Conservation (phyloP, 2,888 invertebrate species). For the Subacronicta megacephala region DNA sequence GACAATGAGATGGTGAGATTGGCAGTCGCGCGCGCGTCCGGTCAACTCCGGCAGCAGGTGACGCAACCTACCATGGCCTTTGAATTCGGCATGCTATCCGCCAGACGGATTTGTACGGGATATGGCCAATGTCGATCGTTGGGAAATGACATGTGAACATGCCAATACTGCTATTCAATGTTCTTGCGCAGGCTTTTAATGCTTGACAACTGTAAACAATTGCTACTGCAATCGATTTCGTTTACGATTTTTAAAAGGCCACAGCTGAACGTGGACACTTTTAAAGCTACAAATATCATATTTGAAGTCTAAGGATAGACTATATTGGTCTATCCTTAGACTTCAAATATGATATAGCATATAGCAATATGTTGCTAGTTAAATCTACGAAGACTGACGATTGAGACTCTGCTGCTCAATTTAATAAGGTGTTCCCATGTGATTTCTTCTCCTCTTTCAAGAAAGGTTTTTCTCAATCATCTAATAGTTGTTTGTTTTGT, state of each 20-base stretch:
- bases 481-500: slow-evolving; percentile 58
- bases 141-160: slow-evolving; percentile 45
- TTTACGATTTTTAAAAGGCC: not conserved
- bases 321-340: too few relatives aligned
- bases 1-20: slow-evolving; percentile 76
- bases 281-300: too few relatives aligned
- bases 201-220: not conserved
- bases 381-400: too few relatives aligned
- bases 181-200: slow-evolving; percentile 20
- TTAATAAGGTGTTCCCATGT: too few relatives aligned
- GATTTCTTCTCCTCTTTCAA: not conserved
- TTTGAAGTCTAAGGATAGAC: too few relatives aligned
- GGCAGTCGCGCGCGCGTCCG: slow-evolving; percentile 71
- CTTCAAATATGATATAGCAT: too few relatives aligned
- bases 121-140: slow-evolving; percentile 67
- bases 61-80: slow-evolving; percentile 71
- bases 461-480: not conserved
- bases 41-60: slow-evolving; percentile 57
- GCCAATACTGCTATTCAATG: slow-evolving; percentile 12
- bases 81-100: slow-evolving; percentile 63
- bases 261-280: too few relatives aligned
- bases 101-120: slow-evolving; percentile 64
- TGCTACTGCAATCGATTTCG: not conserved
- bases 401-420: too few relatives aligned
- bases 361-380: too few relatives aligned